Conservation (phyloP, 2,797 vertebrate species). For the Rhabdophis nuchalis region DNA sequence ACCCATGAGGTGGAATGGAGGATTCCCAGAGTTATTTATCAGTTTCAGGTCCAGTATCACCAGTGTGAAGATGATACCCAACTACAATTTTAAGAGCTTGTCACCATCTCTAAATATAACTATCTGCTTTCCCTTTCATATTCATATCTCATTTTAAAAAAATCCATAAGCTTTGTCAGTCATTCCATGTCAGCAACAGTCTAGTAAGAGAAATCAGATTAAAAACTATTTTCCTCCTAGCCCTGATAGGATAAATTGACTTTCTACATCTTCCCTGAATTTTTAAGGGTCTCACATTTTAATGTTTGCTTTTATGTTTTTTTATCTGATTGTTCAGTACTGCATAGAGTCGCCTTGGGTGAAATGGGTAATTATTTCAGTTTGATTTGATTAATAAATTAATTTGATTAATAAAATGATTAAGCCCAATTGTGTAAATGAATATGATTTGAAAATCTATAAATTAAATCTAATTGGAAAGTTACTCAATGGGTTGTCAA, state of each 20-base stretch:
- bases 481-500: not conserved
- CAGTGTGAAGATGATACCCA: not conserved
- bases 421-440: not conserved
- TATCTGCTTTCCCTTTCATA: not conserved
- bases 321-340: not conserved
- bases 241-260: not conserved
- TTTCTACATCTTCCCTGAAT: not conserved
- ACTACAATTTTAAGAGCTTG: not conserved
- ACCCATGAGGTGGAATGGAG: not conserved
- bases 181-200: not conserved
- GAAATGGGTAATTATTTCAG: not conserved
- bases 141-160: not conserved
- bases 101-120: not conserved
- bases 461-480: not conserved
- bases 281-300: not conserved
- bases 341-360: not conserved
- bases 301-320: not conserved
- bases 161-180: not conserved
- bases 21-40: not conserved
- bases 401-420: not conserved
- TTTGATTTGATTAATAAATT: not conserved
- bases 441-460: not conserved
- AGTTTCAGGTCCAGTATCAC: not conserved
- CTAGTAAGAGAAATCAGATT: not conserved
- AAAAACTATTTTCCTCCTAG: not conserved